Evolutionary conservation across 2,113 vertebrate species (phyloP).

Genomic region (Erinaceus europaeus): DNA sequence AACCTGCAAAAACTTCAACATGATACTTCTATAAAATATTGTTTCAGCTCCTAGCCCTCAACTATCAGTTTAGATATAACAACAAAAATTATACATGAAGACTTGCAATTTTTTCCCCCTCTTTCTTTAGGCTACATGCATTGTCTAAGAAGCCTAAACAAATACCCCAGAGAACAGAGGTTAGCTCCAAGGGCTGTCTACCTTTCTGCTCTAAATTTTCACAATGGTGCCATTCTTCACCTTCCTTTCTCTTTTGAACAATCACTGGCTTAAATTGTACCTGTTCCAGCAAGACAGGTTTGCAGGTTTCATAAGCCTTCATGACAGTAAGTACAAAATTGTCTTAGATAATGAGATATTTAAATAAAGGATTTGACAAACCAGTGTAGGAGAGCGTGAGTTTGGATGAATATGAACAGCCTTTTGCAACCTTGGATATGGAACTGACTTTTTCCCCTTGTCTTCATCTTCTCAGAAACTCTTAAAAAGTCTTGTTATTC

Average conservation of each 20-base stretch:
- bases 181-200: slow-evolving; percentile 70
- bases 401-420: slow-evolving; percentile 67
- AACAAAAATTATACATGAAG: slow-evolving; percentile 84
- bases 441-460: slow-evolving; percentile 55
- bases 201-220: slow-evolving; percentile 64
- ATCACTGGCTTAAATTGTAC: slow-evolving; percentile 69
- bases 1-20: slow-evolving; percentile 89
- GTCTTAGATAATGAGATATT: slow-evolving; percentile 68
- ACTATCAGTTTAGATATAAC: slow-evolving; percentile 86
- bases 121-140: slow-evolving; percentile 67
- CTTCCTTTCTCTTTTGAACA: slow-evolving; percentile 67
- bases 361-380: slow-evolving; percentile 69
- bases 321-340: slow-evolving; percentile 66
- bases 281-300: slow-evolving; percentile 59
- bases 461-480: slow-evolving; percentile 50
- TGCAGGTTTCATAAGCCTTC: slow-evolving; percentile 61
- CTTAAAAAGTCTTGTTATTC: slow-evolving; percentile 54
- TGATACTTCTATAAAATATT: slow-evolving; percentile 90
- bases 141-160: slow-evolving; percentile 66
- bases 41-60: slow-evolving; percentile 87
- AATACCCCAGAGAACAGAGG: slow-evolving; percentile 66
- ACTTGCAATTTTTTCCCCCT: slow-evolving; percentile 75
- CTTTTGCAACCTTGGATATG: slow-evolving; percentile 44
- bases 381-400: slow-evolving; percentile 61
- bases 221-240: slow-evolving; percentile 55